These are phyloP conservation scores for Passer montanus DNA, from an alignment of 2,113 vertebrate genomes.

Conservation along the genomic window DNA sequence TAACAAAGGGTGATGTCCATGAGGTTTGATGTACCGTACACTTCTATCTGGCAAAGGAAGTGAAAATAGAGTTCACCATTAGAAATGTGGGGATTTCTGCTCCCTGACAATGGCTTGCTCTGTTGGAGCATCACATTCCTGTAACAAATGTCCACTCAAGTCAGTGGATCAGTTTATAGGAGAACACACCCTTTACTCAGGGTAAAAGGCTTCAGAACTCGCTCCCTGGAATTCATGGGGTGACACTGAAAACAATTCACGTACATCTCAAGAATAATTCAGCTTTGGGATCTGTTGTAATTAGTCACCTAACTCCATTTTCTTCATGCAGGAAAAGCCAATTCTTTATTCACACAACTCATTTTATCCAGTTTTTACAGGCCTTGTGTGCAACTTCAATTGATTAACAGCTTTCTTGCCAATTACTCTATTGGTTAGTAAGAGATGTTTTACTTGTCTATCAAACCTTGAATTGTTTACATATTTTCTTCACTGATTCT, in stretches of 20 bases:
- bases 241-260: background rate
- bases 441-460: background rate
- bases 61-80: background rate
- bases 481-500: background rate
- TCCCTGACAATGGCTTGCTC: background rate
- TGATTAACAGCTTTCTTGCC: background rate
- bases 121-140: background rate
- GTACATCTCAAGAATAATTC: background rate
- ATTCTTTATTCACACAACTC: background rate
- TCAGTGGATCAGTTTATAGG: background rate
- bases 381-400: background rate
- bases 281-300: background rate
- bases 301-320: background rate
- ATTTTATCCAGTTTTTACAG: background rate
- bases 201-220: background rate
- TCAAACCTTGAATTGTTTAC: background rate
- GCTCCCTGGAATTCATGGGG: fast-evolving
- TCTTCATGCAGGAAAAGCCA: background rate
- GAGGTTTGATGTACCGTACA: background rate
- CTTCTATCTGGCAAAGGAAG: background rate
- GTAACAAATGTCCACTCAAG: background rate
- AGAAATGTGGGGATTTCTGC: background rate
- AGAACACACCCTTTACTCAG: background rate
- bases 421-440: background rate
- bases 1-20: background rate